Evolutionary conservation across 2,113 vertebrate species (phyloP).

Genomic region (Sorex araneus): DNA sequence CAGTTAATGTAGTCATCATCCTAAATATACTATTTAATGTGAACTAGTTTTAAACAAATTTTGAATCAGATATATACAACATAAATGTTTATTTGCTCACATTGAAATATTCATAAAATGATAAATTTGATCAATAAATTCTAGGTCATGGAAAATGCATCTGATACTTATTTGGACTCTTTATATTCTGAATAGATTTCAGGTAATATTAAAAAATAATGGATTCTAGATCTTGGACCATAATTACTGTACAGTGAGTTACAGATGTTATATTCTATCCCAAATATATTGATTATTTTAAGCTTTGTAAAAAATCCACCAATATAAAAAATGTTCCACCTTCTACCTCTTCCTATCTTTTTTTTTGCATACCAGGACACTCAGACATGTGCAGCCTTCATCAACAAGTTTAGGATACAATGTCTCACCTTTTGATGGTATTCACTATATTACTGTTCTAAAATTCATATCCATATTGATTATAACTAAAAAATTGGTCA

Average conservation of each 20-base stretch:
- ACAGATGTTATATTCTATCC: neutral
- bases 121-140: neutral
- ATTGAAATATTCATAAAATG: neutral
- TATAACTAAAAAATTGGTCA: no score
- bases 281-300: constrained; percentile 3
- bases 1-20: neutral
- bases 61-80: constrained; percentile 10
- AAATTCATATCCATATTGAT: no score
- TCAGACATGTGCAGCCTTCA: neutral
- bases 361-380: neutral
- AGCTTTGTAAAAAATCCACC: neutral
- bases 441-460: no score
- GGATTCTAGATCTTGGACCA: neutral
- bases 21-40: constrained; percentile 3
- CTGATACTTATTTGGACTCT: neutral
- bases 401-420: neutral
- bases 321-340: neutral
- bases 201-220: neutral
- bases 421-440: neutral
- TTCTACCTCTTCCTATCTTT: no score
- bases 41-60: constrained; percentile 18
- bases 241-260: neutral
- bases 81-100: neutral
- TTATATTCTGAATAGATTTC: constrained; percentile 39
- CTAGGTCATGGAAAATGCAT: neutral